These are phyloP conservation scores for Sarotherodon lohbergeri DNA, from an alignment of 2,113 vertebrate genomes.

Conservation along the genomic window DNA sequence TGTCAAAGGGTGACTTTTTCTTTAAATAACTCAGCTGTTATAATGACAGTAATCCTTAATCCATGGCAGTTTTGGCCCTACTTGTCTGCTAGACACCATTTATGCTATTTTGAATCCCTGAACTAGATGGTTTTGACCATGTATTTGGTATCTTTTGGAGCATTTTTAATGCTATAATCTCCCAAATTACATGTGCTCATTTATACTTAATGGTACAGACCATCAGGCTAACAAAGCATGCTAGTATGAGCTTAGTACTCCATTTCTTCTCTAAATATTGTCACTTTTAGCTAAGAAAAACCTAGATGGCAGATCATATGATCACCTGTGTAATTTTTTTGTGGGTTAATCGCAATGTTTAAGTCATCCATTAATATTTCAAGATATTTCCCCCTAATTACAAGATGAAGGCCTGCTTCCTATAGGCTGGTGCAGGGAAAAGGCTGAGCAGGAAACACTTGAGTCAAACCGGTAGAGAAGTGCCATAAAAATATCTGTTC, in stretches of 20 bases:
- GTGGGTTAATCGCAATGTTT: not conserved
- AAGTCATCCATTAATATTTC: not conserved
- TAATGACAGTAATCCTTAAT: not conserved
- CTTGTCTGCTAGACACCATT: not conserved
- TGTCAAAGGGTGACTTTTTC: not conserved
- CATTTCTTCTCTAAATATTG: not conserved
- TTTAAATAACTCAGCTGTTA: not conserved
- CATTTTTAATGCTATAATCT: not conserved
- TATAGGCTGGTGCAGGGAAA: not conserved
- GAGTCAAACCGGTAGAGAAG: not conserved
- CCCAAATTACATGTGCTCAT: not conserved
- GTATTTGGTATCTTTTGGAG: not conserved
- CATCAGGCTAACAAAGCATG: not conserved
- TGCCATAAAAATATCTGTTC: conserved; percentile 36
- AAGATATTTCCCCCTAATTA: not conserved
- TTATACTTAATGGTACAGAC: not conserved
- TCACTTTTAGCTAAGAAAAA: not conserved
- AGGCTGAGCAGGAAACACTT: conserved; percentile 22
- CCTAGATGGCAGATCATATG: not conserved
- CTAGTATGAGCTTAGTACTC: not conserved
- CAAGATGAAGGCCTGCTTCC: not conserved
- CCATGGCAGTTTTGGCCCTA: not conserved
- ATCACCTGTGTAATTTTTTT: not conserved
- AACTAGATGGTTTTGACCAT: not conserved
- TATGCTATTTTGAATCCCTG: not conserved